These are phyloP conservation scores for Cosmorhoe ocellata DNA, from an alignment of 2,888 invertebrate genomes.

Conservation along the genomic window DNA sequence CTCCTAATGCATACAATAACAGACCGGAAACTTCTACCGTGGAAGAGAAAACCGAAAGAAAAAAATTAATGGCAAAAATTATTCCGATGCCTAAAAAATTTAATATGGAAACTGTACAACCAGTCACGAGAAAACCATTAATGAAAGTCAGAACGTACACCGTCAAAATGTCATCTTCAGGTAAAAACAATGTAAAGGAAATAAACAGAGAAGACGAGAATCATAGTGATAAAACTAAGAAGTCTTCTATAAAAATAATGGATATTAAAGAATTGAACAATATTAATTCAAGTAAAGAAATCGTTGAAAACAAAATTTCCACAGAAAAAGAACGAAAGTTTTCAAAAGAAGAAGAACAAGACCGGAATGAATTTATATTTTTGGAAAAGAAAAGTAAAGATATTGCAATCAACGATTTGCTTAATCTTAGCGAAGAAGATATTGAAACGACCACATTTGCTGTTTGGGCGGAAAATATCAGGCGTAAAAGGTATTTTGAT, in stretches of 20 bases:
- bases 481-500: constrained; percentile 36
- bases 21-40: constrained; percentile 4
- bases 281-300: not conserved
- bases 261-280: not conserved
- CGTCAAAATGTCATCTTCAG: constrained; percentile 10
- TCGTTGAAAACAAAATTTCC: not conserved
- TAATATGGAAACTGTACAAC: constrained; percentile 6
- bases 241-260: not conserved
- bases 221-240: not conserved
- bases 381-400: constrained; percentile 25
- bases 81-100: constrained; percentile 8
- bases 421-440: constrained; percentile 8
- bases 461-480: not conserved
- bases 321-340: not conserved
- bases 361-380: constrained; percentile 43
- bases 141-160: constrained; percentile 24
- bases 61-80: constrained; percentile 39
- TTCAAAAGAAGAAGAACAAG: constrained; percentile 23
- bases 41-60: constrained; percentile 20
- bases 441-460: constrained; percentile 16
- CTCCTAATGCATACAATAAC: constrained; percentile 23
- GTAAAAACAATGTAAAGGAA: constrained; percentile 9
- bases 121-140: constrained; percentile 20
- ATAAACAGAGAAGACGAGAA: not conserved
- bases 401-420: not conserved